Conservation (phyloP, 2,797 vertebrate genomes). For the Muraenolepis orangiensis region DNA sequence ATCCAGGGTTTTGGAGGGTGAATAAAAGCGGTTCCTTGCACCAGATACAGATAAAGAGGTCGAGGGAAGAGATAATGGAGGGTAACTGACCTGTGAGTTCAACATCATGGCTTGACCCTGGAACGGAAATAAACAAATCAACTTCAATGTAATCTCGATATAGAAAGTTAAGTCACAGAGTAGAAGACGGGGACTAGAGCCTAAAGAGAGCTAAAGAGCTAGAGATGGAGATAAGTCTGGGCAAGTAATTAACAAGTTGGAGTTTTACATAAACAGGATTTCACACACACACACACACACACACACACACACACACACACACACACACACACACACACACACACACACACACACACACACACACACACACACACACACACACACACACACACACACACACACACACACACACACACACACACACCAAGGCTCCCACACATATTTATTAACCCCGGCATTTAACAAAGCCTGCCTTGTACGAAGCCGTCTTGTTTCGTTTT, state of each 20-base stretch:
- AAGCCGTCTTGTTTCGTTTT: neutral
- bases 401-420: slow-evolving; percentile 6
- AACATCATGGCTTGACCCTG: slow-evolving; percentile 73
- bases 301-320: neutral
- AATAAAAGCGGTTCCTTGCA: neutral
- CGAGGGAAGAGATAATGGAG: neutral
- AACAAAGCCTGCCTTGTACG: slow-evolving; percentile 2
- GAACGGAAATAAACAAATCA: too few species aligned
- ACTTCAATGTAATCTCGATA: too few species aligned
- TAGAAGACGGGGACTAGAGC: too few species aligned
- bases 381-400: slow-evolving; percentile 8
- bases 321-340: neutral
- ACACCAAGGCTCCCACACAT: neutral
- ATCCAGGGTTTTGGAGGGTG: neutral
- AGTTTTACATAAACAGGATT: neutral
- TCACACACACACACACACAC: slow-evolving; percentile 2
- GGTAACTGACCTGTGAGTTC: slow-evolving; percentile 72
- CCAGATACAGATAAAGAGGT: neutral
- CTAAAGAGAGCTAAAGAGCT: neutral
- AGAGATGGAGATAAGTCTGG: neutral
- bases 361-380: neutral
- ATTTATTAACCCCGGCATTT: slow-evolving; percentile 1
- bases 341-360: neutral
- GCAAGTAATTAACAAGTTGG: neutral
- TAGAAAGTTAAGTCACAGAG: neutral